Conservation (phyloP, 2,797 vertebrate genomes). For the Oryzias dopingdopingensis region DNA sequence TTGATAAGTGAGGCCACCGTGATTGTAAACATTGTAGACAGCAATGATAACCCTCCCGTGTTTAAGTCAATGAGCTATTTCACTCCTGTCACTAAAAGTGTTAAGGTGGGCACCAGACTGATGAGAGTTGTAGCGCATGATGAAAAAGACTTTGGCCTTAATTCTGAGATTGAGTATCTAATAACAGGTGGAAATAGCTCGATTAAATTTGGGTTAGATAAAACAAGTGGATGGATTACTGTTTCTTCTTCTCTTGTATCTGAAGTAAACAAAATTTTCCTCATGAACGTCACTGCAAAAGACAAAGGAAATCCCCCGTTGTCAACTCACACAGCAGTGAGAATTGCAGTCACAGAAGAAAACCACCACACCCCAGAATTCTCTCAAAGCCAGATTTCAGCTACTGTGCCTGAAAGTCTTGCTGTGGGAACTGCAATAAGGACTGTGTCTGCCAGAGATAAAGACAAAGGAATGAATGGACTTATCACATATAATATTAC, state of each 20-base stretch:
- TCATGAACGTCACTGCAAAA: constrained; percentile 83
- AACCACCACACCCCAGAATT: constrained; percentile 97
- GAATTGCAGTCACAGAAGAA: constrained; percentile 91
- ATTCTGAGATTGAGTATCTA: constrained; percentile 90
- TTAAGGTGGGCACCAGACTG: constrained; percentile 87
- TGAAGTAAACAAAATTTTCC: constrained; percentile 85
- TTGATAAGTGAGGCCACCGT: constrained; percentile 94
- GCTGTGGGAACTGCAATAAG: constrained; percentile 85
- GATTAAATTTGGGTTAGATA: constrained; percentile 87
- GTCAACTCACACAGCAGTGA: constrained; percentile 77
- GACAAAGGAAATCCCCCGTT: constrained; percentile 95
- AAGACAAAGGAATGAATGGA: constrained; percentile 95
- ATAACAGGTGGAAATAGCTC: constrained; percentile 84
- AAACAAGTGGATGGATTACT: constrained; percentile 87
- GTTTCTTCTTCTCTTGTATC: constrained; percentile 86
- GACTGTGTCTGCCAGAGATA: constrained; percentile 89
- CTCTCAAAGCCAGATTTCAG: constrained; percentile 89
- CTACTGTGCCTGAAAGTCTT: constrained; percentile 89
- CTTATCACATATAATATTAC: constrained; percentile 87
- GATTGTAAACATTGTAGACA: constrained; percentile 92
- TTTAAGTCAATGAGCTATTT: constrained; percentile 85
- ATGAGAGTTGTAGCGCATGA: constrained; percentile 87
- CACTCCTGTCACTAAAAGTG: constrained; percentile 94
- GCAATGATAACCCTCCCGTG: constrained; percentile 90
- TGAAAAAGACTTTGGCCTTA: constrained; percentile 92